A percentile compares a stretch with the other conserved stretches of the same genome.
Evolutionary conservation across 2,888 invertebrate genomes (phyloP).

Genomic region (Patella pellucida): DNA sequence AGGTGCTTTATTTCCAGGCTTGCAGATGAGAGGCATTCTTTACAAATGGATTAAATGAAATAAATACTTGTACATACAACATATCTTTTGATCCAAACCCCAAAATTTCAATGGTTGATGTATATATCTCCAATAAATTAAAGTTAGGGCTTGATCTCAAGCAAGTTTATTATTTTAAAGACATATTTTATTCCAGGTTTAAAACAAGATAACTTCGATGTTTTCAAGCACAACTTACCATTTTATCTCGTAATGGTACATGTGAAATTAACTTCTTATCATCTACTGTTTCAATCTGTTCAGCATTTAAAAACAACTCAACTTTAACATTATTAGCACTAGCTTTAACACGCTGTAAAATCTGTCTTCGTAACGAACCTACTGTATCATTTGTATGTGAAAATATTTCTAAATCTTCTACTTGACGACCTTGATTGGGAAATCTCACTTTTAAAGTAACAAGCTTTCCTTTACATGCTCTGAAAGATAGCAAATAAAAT

Average conservation of each 20-base stretch:
- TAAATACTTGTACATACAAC: no score
- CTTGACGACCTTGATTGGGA: slow-evolving; percentile 83
- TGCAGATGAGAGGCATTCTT: no score
- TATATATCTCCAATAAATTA: no score
- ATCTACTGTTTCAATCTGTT: slow-evolving; percentile 87
- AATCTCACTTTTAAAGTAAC: slow-evolving; percentile 88
- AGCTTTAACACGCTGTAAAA: slow-evolving; percentile 73
- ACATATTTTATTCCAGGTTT: no score
- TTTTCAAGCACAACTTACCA: slow-evolving; percentile 74
- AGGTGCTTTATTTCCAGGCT: no score
- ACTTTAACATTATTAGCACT: slow-evolving; percentile 83
- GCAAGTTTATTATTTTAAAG: no score
- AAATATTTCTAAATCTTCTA: slow-evolving; percentile 90
- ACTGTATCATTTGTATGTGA: slow-evolving; percentile 96
- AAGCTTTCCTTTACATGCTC: slow-evolving; percentile 92
- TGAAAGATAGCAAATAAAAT: slow-evolving; percentile 59
- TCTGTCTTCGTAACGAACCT: slow-evolving; percentile 82
- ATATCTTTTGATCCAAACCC: no score
- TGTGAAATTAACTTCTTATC: slow-evolving; percentile 89
- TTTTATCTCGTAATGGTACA: slow-evolving; percentile 89
- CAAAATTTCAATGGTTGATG: no score
- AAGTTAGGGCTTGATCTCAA: no score
- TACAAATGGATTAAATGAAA: no score
- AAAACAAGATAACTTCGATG: no score
- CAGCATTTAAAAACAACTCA: slow-evolving; percentile 91